Conservation (phyloP, 2,888 invertebrate species). For the Diloba caeruleocephala region DNA sequence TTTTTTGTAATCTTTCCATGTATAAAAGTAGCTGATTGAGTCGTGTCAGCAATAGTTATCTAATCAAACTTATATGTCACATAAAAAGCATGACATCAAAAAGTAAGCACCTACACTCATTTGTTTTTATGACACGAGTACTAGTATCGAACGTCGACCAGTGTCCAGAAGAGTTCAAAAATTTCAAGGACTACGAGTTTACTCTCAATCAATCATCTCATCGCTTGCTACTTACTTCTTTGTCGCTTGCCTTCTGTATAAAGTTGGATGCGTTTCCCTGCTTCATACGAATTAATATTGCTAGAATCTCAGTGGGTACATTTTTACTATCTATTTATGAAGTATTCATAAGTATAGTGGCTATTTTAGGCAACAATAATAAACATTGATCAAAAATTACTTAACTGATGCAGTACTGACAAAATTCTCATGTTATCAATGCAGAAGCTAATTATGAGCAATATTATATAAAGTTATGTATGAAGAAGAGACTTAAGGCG, state of each 20-base stretch:
- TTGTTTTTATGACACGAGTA: slow-evolving; percentile 29
- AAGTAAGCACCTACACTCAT: slow-evolving; percentile 45
- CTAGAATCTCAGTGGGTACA: too few species aligned
- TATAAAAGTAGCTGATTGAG: slow-evolving; percentile 28
- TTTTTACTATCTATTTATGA: too few species aligned
- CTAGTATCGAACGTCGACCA: slow-evolving; percentile 39
- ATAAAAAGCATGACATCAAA: slow-evolving; percentile 61
- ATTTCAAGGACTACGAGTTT: slow-evolving; percentile 68
- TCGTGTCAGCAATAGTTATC: slow-evolving; percentile 48
- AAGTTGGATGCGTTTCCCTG: too few species aligned
- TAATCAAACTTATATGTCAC: slow-evolving; percentile 31
- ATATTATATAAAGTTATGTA: neutral
- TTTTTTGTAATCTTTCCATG: slow-evolving; percentile 43
- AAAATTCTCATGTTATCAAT: too few species aligned
- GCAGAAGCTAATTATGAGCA: too few species aligned
- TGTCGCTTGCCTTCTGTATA: slow-evolving; percentile 28
- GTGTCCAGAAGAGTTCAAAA: slow-evolving; percentile 62
- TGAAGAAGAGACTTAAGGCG: too few species aligned
- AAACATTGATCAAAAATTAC: too few species aligned
- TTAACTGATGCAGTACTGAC: too few species aligned
- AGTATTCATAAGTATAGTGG: too few species aligned
- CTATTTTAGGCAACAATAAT: too few species aligned
- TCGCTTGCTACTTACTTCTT: slow-evolving; percentile 43
- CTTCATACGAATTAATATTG: too few species aligned
- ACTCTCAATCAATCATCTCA: slow-evolving; percentile 29